A percentile compares a stretch with the other conserved stretches of the same genome.
phyloP scores from a whole-genome alignment of 2,797 vertebrate species.

The Psittacula echo region DNA sequence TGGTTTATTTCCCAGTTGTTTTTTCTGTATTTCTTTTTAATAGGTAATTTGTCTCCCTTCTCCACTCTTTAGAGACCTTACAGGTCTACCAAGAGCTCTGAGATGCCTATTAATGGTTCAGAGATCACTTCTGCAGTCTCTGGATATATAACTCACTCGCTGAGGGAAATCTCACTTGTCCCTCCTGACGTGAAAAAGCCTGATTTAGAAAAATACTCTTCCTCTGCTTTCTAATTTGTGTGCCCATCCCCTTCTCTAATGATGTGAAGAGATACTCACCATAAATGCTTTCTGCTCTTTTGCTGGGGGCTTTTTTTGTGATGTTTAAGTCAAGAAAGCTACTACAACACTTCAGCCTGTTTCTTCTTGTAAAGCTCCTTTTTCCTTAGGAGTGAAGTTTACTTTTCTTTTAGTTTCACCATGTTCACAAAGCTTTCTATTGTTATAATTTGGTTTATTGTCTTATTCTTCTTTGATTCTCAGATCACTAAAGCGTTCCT shows the following conservation, averaged over 20 bases:
- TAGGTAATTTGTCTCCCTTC: not conserved
- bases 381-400: not conserved
- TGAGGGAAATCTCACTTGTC: not conserved
- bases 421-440: not conserved
- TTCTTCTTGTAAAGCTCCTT: not conserved
- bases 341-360: not conserved
- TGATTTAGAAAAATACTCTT: not conserved
- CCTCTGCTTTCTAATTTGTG: not conserved
- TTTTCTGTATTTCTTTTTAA: constrained; percentile 16
- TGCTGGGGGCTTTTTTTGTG: not conserved
- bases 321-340: not conserved
- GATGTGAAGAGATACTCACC: not conserved
- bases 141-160: not conserved
- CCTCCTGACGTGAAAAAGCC: not conserved
- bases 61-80: not conserved
- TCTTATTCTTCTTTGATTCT: not conserved
- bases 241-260: not conserved
- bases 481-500: not conserved
- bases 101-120: not conserved
- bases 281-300: not conserved
- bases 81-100: not conserved
- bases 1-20: not conserved
- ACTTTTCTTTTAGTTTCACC: not conserved
- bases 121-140: not conserved
- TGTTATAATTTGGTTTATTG: not conserved